Evolutionary conservation across 2,113 vertebrate genomes (phyloP).

Genomic region (Hemicordylus capensis): DNA sequence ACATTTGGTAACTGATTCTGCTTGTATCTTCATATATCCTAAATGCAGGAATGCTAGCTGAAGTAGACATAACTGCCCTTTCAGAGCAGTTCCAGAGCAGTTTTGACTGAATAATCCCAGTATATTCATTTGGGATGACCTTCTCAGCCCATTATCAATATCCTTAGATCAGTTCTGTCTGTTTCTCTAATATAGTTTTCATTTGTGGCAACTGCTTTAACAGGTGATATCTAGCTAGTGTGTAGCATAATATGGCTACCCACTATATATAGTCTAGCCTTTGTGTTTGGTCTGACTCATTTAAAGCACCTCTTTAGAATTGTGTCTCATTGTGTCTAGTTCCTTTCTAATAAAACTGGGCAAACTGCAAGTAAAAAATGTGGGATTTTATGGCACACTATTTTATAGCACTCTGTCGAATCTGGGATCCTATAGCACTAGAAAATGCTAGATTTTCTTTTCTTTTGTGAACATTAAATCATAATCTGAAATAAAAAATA

Average conservation of each 20-base stretch:
- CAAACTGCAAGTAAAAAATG: neutral
- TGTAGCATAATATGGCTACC: neutral
- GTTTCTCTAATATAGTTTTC: neutral
- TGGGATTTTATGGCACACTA: no score
- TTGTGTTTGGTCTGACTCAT: neutral
- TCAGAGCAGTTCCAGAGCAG: neutral
- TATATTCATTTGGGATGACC: neutral
- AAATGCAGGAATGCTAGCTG: neutral
- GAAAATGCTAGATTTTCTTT: neutral
- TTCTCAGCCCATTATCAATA: neutral
- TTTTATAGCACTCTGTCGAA: neutral
- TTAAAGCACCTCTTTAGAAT: neutral
- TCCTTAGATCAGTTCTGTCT: neutral
- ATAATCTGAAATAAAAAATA: neutral
- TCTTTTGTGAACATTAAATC: neutral
- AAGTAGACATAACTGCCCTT: neutral
- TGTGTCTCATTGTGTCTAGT: neutral
- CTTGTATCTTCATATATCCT: no score
- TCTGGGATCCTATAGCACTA: no score
- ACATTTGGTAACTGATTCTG: no score
- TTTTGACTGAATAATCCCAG: neutral
- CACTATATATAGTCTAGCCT: neutral
- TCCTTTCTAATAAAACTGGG: neutral
- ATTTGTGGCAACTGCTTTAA: neutral
- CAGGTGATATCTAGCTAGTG: neutral